These are phyloP conservation scores for Pegoplata infirma DNA, from an alignment of 2,888 invertebrate genomes.

Conservation along the genomic window DNA sequence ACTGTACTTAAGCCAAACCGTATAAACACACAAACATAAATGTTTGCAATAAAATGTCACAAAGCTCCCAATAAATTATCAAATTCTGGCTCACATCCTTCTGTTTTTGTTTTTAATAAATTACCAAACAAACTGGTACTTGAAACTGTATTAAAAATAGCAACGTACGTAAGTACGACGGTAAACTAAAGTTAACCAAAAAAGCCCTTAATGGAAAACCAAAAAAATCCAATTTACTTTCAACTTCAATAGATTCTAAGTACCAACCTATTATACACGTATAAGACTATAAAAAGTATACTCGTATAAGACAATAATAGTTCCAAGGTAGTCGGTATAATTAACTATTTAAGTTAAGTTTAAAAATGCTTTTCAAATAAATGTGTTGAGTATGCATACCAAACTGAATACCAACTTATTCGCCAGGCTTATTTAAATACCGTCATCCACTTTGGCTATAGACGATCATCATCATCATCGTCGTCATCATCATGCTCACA, in stretches of 20 bases:
- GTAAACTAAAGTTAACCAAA: not conserved
- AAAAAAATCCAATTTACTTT: constrained; percentile 1
- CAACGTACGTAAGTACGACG: no score
- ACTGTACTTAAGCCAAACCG: constrained; percentile 43
- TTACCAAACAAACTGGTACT: constrained; percentile 36
- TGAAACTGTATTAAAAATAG: constrained; percentile 5
- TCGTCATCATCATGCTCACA: constrained; percentile 30
- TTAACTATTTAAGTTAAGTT: constrained; percentile 26
- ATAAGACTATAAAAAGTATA: not conserved
- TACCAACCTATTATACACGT: not conserved
- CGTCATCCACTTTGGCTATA: constrained; percentile 15
- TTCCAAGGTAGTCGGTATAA: constrained; percentile 11
- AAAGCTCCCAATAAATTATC: constrained; percentile 61
- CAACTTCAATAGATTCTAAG: not conserved
- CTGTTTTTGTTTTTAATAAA: constrained; percentile 48
- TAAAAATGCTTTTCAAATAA: constrained; percentile 40
- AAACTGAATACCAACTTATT: constrained; percentile 46
- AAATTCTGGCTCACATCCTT: constrained; percentile 61
- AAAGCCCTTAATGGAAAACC: not conserved
- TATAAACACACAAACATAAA: constrained; percentile 36
- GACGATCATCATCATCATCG: not conserved
- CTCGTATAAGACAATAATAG: not conserved
- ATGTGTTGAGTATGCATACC: constrained; percentile 58
- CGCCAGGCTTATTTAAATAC: constrained; percentile 16
- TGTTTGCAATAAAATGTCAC: constrained; percentile 61